Evolutionary conservation across 2,797 vertebrate species (phyloP).

Genomic region (Allobates femoralis): DNA sequence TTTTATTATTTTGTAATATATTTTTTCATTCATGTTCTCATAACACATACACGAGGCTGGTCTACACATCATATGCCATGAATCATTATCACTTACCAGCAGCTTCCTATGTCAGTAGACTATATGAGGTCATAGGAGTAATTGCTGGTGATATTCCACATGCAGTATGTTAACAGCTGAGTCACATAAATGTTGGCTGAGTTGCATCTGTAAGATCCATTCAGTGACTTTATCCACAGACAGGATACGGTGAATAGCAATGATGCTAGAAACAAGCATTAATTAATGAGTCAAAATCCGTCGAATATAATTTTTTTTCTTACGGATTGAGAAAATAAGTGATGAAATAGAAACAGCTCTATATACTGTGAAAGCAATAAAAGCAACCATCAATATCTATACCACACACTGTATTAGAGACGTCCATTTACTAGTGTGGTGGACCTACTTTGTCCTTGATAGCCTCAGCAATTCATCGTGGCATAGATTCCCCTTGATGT

Average conservation of each 20-base stretch:
- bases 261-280: constrained; percentile 4
- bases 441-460: too few species aligned
- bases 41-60: neutral
- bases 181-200: constrained; percentile 31
- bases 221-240: neutral
- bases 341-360: neutral
- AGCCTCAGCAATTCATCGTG: too few species aligned
- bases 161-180: constrained; percentile 13
- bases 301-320: neutral
- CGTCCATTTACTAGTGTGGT: too few species aligned
- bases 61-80: neutral
- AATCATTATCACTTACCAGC: neutral
- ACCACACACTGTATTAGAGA: too few species aligned
- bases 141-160: neutral
- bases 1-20: neutral
- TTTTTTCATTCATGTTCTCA: neutral
- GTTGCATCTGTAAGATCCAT: constrained; percentile 15
- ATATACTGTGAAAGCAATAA: neutral
- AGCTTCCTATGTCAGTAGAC: neutral
- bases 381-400: too few species aligned
- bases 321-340: neutral
- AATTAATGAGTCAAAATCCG: neutral
- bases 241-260: neutral
- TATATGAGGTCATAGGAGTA: neutral
- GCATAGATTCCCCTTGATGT: too few species aligned